A percentile compares a stretch with the other conserved stretches of the same genome.
Conservation (phyloP, 2,888 invertebrate genomes). For the Drosophila kanekoi region DNA sequence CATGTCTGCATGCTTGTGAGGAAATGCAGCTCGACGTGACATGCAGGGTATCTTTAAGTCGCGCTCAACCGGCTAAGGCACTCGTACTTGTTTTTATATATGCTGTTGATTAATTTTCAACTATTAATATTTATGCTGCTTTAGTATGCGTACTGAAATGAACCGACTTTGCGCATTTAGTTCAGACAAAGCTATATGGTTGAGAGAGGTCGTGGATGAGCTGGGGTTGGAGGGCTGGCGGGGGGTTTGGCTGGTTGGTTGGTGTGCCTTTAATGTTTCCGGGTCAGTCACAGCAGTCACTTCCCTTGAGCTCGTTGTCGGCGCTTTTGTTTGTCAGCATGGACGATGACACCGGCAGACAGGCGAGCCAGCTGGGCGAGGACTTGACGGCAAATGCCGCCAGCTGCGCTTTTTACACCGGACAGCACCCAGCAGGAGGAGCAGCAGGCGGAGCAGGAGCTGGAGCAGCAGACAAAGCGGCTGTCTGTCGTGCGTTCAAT, state of each 20-base stretch:
- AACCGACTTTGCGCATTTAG: constrained; percentile 57
- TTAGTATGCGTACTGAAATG: constrained; percentile 38
- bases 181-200: constrained; percentile 36
- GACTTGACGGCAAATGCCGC: constrained; percentile 63
- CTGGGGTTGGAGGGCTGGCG: no score
- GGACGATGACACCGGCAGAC: constrained; percentile 75
- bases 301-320: constrained; percentile 80
- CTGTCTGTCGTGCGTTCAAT: constrained; percentile 36
- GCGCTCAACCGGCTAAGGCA: no score
- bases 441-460: constrained; percentile 22
- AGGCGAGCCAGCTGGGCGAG: constrained; percentile 30
- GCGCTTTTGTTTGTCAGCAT: constrained; percentile 78
- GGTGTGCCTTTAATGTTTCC: constrained; percentile 75
- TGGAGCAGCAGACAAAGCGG: constrained; percentile 44
- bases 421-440: constrained; percentile 43
- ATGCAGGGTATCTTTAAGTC: no score
- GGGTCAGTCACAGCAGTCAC: constrained; percentile 79
- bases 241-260: background rate
- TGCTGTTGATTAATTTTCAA: constrained; percentile 72
- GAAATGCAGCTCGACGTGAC: no score
- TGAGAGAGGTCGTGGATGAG: no score
- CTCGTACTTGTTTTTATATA: constrained; percentile 18
- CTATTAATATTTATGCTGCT: constrained; percentile 75
- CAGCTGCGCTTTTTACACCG: constrained; percentile 75
- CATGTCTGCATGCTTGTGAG: no score